Conservation (phyloP, 2,113 vertebrate genomes). For the Seriola rivoliana region DNA sequence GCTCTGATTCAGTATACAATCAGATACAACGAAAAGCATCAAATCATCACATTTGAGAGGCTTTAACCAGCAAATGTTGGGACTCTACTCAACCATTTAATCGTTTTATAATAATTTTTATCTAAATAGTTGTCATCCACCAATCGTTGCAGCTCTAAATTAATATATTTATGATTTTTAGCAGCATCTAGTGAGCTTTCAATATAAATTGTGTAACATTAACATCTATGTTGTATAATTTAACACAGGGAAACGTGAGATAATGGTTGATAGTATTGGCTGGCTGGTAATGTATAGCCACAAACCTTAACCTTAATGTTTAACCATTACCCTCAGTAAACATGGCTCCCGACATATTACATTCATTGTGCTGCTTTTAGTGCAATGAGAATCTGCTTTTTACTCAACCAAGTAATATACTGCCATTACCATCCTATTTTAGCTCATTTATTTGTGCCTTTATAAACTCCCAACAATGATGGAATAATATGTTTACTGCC, state of each 20-base stretch:
- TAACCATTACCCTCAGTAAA: slow-evolving; percentile 43
- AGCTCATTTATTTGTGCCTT: neutral
- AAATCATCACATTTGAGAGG: neutral
- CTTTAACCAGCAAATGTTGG: neutral
- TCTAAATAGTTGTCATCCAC: too few species aligned
- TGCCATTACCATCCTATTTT: neutral
- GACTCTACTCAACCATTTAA: too few species aligned
- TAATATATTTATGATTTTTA: neutral
- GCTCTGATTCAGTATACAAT: too few species aligned
- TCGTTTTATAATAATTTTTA: too few species aligned
- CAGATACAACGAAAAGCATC: neutral
- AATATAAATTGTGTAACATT: neutral
- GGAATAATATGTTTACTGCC: neutral
- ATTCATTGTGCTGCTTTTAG: neutral
- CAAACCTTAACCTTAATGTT: neutral
- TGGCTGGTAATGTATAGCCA: neutral
- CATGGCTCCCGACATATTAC: neutral
- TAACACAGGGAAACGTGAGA: neutral
- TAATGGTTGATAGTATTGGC: neutral
- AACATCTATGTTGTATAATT: accelerated
- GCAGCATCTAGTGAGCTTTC: neutral
- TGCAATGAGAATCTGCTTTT: neutral
- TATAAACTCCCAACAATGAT: neutral
- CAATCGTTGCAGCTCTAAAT: neutral
- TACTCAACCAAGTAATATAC: neutral